These are phyloP conservation scores for Falco rusticolus DNA, from an alignment of 2,797 vertebrate species.

Conservation along the genomic window DNA sequence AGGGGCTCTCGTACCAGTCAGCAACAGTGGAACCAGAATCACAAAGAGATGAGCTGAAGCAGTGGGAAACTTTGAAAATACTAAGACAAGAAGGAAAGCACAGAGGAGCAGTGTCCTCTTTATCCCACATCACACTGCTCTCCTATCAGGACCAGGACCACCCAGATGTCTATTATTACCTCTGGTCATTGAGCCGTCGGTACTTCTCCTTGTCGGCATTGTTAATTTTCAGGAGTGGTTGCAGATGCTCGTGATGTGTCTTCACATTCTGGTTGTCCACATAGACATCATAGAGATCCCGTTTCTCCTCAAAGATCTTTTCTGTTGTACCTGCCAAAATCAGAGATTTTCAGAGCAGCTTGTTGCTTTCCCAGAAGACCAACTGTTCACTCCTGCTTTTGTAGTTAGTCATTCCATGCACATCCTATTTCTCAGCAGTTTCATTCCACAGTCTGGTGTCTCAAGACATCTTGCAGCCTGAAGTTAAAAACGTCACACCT, in stretches of 20 bases:
- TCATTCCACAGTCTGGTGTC: background rate
- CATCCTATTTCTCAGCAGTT: background rate
- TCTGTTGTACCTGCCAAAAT: constrained; percentile 90
- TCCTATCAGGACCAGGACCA: background rate
- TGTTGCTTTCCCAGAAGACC: background rate
- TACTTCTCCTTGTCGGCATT: constrained; percentile 94
- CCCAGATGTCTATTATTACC: constrained; percentile 73
- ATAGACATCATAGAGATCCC: constrained; percentile 93
- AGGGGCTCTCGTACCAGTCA: background rate
- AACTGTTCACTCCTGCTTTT: background rate
- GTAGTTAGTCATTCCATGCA: background rate
- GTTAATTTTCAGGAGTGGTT: constrained; percentile 91
- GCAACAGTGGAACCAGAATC: background rate
- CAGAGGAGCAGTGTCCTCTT: background rate
- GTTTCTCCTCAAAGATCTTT: constrained; percentile 98
- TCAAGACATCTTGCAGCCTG: constrained; percentile 6
- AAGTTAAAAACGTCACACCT: background rate
- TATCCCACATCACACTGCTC: background rate
- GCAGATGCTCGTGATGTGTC: constrained; percentile 89
- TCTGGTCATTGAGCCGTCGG: constrained; percentile 94
- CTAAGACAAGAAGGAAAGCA: background rate
- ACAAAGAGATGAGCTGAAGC: background rate
- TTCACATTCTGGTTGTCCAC: constrained; percentile 99
- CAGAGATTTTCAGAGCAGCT: constrained; percentile 11
- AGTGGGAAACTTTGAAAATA: background rate